Percentiles rank a stretch among this genome's conserved stretches.
Conservation (phyloP, 2,888 invertebrate genomes). For the Mythimna impura region DNA sequence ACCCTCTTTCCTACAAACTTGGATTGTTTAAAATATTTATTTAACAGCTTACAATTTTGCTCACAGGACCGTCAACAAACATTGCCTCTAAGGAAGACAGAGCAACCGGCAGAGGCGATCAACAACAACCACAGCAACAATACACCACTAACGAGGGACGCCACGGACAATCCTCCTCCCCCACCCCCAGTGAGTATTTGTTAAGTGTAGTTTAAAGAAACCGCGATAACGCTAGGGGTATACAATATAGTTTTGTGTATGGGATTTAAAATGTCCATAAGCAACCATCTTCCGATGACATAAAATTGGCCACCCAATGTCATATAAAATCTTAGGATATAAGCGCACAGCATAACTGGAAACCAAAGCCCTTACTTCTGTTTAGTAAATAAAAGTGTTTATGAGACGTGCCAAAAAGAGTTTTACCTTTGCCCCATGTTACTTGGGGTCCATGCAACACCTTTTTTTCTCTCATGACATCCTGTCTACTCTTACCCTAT, state of each 20-base stretch:
- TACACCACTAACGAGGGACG: conserved; percentile 69
- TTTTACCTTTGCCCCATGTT: neutral
- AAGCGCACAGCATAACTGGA: neutral
- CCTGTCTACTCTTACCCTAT: neutral
- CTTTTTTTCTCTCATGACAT: neutral
- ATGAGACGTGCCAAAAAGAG: neutral
- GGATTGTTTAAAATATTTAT: neutral
- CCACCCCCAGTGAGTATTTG: conserved; percentile 90
- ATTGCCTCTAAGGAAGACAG: conserved; percentile 77
- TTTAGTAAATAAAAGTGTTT: neutral
- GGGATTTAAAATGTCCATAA: neutral
- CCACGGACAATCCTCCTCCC: conserved; percentile 88
- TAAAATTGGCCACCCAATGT: neutral
- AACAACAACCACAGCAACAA: conserved; percentile 71
- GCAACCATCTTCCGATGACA: neutral
- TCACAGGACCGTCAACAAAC: conserved; percentile 84
- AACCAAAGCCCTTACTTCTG: neutral
- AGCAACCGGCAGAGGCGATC: conserved; percentile 64
- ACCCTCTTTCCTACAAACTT: neutral
- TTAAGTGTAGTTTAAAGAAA: neutral
- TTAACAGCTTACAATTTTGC: conserved; percentile 47
- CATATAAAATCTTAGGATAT: neutral
- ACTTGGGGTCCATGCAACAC: neutral
- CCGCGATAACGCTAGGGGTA: neutral
- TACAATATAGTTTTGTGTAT: neutral